Base-by-base conservation (phyloP, 1,140 invertebrate genomes). In the Solenopsis fugax region DNA sequence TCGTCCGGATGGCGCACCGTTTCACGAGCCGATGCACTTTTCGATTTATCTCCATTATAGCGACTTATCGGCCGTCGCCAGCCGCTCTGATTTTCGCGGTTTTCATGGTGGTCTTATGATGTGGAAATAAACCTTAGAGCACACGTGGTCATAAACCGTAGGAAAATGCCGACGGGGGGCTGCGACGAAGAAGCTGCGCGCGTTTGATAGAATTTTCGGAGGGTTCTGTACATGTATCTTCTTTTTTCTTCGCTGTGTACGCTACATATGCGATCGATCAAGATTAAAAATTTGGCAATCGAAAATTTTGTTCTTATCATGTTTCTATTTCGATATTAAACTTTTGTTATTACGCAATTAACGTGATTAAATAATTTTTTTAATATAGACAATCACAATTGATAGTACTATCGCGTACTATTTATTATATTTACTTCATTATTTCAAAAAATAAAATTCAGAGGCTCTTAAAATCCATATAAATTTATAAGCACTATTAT, bases 21-120 rank as follows among this genome's bases (percentile, higher is more conserved):
- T 95, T 95, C 93, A 94, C 94, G 93, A 93, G 72, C 93, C 91
- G 92, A 85, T 94, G 94, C 93, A 90, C 91, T 93, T 95, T 94
- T 94, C 93, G 91, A 95, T 94, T 95, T 94, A 92, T 92, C 91
- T 91, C 89, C 88, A 93, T 92, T 88, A 91, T 85, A 81, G 37
- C 41, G 75, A 92, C 93, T 95, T 95, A 95, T 95, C 94, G 89
- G 76, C 13, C 71, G 10, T 71, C 82, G 67, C 90, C 93, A 92
- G 93, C 86, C 84, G 76, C 3, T 24, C 50, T 54, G 29, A 54
- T 77, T 86, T 90, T 77, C 84, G 56, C 48, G 84, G 50, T 85
- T 72, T 85, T 90, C 82, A 84, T 52, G 71, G 64, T 75, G 72
- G 75, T 78, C 89, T 89, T 88, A 92, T 94, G 88, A 86, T 73